Evolutionary conservation across 2,113 vertebrate genomes (phyloP).

Genomic region (Emberiza fucata): DNA sequence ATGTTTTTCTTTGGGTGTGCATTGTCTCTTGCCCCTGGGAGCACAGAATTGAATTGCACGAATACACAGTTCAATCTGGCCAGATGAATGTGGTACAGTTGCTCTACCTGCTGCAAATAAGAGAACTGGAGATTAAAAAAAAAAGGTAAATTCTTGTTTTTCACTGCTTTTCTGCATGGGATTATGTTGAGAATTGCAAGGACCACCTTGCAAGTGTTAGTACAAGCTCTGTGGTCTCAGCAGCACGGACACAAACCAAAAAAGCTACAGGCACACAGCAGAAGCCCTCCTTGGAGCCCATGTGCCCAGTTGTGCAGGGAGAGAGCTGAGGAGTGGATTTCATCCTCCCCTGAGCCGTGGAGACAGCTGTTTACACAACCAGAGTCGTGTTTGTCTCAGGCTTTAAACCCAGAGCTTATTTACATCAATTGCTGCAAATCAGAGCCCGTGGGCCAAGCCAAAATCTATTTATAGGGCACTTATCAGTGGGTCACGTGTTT

Average conservation of each 20-base stretch:
- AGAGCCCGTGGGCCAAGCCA: not conserved
- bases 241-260: not conserved
- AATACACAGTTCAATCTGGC: not conserved
- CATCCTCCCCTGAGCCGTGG: not conserved
- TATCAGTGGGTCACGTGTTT: not conserved
- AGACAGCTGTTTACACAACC: not conserved
- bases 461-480: not conserved
- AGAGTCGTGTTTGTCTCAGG: not conserved
- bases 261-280: not conserved
- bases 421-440: not conserved
- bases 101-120: not conserved
- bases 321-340: not conserved
- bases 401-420: not conserved
- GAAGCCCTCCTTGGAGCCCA: not conserved
- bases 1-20: not conserved
- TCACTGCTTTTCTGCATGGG: not conserved
- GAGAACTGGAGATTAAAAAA: not conserved
- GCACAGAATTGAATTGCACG: not conserved
- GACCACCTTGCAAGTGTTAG: rapidly evolving
- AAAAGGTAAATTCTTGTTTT: not conserved
- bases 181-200: not conserved
- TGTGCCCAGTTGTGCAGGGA: not conserved
- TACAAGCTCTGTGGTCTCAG: not conserved
- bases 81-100: not conserved
- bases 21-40: not conserved